Percentiles rank a stretch among this genome's conserved stretches.
phyloP scores from a whole-genome alignment of 2,113 vertebrate species.

The Symphodus melops region DNA sequence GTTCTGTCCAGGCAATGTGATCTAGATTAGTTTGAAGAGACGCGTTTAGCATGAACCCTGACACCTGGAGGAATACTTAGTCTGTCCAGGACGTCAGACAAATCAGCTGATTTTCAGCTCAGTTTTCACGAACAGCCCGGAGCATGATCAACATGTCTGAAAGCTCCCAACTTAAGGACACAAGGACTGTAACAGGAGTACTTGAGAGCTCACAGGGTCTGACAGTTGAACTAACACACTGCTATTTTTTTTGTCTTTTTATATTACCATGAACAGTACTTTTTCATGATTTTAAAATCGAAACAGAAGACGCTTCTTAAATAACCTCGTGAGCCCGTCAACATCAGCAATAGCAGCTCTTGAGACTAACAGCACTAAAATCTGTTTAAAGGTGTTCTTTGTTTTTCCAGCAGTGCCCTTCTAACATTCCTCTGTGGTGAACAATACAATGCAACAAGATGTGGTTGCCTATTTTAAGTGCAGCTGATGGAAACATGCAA shows the following conservation, averaged over 20 bases:
- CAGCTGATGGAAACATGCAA: constrained; percentile 45
- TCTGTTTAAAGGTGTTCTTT: background rate
- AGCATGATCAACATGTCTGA: too few species aligned
- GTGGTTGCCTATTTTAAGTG: constrained; percentile 17
- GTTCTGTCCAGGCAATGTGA: too few species aligned
- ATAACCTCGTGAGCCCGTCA: background rate
- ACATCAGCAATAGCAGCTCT: constrained; percentile 27
- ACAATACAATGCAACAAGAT: constrained; percentile 21
- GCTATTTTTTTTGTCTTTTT: too few species aligned
- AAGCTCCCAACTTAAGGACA: background rate
- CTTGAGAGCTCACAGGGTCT: background rate
- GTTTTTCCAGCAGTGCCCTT: constrained; percentile 1
- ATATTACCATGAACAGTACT: constrained; percentile 11
- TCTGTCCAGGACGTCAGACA: too few species aligned
- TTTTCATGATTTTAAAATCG: background rate
- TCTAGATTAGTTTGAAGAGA: too few species aligned
- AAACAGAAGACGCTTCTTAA: background rate
- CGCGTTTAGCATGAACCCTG: too few species aligned
- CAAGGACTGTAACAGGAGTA: background rate
- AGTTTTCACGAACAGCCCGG: background rate
- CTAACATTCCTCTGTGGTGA: constrained; percentile 40
- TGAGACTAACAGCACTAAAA: constrained; percentile 14
- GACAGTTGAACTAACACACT: background rate
- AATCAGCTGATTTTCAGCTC: background rate
- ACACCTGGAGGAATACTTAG: too few species aligned